Evolutionary conservation across 2,797 vertebrate species (phyloP).

Genomic region (Megaceryle alcyon): DNA sequence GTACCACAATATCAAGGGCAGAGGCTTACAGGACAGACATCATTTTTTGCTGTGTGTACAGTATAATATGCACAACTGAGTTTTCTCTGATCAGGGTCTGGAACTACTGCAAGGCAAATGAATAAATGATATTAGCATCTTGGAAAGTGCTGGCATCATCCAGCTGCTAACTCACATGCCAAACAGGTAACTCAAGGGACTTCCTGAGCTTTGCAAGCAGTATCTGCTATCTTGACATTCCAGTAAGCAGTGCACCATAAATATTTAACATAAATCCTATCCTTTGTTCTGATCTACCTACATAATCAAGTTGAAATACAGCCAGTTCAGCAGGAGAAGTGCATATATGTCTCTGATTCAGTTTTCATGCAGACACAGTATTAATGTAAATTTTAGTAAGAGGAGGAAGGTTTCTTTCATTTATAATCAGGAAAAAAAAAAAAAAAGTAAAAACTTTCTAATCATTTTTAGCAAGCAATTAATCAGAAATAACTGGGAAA

Average conservation of each 20-base stretch:
- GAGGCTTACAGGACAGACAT: neutral
- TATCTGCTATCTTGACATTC: neutral
- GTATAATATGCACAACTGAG: fast-evolving
- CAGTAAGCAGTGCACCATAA: neutral
- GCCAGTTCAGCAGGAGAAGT: neutral
- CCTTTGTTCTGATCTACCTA: neutral
- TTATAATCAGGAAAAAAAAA: neutral
- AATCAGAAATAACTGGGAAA: neutral
- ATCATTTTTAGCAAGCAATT: neutral
- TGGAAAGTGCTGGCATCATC: neutral
- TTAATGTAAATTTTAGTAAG: neutral
- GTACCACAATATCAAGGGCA: neutral
- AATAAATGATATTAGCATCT: neutral
- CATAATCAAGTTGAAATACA: neutral
- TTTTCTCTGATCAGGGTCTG: neutral
- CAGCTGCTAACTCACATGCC: neutral
- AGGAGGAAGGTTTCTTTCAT: neutral
- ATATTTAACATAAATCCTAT: neutral
- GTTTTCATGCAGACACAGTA: neutral
- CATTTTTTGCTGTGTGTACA: neutral
- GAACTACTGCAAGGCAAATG: neutral
- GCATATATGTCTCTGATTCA: neutral
- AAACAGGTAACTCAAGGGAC: neutral
- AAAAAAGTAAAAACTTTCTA: neutral
- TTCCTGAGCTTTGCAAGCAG: neutral